A percentile compares a stretch with the other conserved stretches of the same genome.
phyloP scores from a whole-genome alignment of 2,113 vertebrate genomes.

The Todiramphus chloris region DNA sequence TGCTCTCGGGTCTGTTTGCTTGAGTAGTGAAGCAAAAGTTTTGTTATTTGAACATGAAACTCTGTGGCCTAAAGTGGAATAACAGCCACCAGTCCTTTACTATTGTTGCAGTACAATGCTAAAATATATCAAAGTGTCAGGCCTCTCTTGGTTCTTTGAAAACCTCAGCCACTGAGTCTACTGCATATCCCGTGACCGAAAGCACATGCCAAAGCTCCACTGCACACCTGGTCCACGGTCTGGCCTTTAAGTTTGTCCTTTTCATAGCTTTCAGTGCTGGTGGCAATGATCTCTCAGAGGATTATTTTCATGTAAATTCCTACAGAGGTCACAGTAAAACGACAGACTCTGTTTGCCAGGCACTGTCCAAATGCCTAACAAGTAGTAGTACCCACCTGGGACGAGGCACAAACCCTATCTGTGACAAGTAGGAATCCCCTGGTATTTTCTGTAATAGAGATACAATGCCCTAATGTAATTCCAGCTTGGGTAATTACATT shows the following conservation, averaged over 20 bases:
- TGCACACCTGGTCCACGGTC: neutral
- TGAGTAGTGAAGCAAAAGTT: conserved; percentile 12
- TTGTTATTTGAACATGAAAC: neutral
- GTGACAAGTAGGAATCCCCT: neutral
- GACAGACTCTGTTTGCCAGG: neutral
- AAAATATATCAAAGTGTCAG: neutral
- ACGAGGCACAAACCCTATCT: neutral
- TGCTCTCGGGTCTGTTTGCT: conserved; percentile 1
- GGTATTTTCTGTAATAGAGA: neutral
- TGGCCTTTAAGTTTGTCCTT: neutral
- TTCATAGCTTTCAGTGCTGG: neutral
- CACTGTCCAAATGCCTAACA: fast-evolving
- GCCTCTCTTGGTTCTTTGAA: neutral
- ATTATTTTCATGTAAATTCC: neutral
- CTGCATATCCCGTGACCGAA: neutral
- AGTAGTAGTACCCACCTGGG: neutral
- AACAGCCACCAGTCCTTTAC: neutral
- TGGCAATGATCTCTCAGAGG: neutral
- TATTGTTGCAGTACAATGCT: neutral
- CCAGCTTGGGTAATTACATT: neutral
- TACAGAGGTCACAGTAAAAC: neutral
- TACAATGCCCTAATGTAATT: neutral
- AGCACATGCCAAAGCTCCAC: neutral
- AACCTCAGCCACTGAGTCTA: neutral
- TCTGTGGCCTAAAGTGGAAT: neutral